These are phyloP conservation scores for Podarcis muralis DNA, from an alignment of 2,113 vertebrate genomes.

Conservation along the genomic window DNA sequence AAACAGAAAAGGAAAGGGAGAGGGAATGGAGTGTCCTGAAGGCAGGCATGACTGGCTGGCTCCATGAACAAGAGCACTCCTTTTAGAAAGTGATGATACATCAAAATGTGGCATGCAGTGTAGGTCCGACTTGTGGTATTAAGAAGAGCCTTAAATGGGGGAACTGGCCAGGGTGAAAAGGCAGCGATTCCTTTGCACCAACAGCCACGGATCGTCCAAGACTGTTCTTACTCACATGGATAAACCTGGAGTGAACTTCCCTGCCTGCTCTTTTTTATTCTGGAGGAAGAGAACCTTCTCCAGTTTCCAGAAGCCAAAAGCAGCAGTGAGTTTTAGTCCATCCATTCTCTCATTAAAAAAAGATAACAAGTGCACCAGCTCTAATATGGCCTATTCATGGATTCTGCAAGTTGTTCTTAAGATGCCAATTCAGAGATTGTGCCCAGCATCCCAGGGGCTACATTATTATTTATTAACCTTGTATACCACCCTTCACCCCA, in stretches of 20 bases:
- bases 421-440: neutral
- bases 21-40: too few species aligned
- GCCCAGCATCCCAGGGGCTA: too few species aligned
- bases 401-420: neutral
- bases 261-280: neutral
- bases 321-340: neutral
- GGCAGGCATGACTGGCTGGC: neutral
- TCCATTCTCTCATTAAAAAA: neutral
- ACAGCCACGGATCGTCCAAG: too few species aligned
- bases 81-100: neutral
- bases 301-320: neutral
- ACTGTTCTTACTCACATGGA: neutral
- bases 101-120: neutral
- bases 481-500: too few species aligned
- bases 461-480: too few species aligned
- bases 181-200: neutral
- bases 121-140: neutral
- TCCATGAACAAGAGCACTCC: neutral
- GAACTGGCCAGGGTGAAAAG: neutral
- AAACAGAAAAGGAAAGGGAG: too few species aligned
- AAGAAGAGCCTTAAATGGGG: neutral
- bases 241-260: too few species aligned
- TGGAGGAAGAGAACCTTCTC: neutral
- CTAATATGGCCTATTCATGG: neutral
- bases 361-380: neutral